Evolutionary conservation across 2,888 invertebrate genomes (phyloP).

Genomic region (Cheiracanthium punctorium): DNA sequence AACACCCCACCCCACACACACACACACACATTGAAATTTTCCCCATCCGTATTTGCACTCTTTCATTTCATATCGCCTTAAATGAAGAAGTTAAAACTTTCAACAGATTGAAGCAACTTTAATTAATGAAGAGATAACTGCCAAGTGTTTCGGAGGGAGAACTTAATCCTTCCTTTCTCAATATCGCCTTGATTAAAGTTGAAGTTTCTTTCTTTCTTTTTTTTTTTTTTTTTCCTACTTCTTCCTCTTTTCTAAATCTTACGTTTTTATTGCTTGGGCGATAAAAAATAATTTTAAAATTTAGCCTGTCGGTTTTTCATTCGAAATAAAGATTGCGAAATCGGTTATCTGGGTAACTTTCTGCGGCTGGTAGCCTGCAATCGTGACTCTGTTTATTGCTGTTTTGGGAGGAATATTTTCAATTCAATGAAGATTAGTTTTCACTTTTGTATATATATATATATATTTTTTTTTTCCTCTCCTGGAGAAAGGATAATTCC

Average conservation of each 20-base stretch:
- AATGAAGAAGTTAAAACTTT: background rate
- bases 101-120: background rate
- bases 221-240: too few relatives aligned
- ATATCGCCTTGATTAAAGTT: conserved; percentile 13
- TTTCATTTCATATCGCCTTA: background rate
- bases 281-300: background rate
- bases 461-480: too few relatives aligned
- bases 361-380: background rate
- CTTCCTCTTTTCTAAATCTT: too few relatives aligned
- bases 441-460: too few relatives aligned
- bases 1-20: too few relatives aligned
- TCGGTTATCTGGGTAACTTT: background rate
- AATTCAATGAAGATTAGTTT: background rate
- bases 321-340: background rate
- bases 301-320: background rate
- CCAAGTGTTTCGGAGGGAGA: background rate
- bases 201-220: conserved; percentile 19
- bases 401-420: background rate
- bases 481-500: too few relatives aligned
- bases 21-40: too few relatives aligned
- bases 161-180: background rate
- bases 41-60: too few relatives aligned
- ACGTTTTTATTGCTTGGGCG: too few relatives aligned
- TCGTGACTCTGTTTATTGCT: background rate
- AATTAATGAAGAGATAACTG: conserved; percentile 2